Conservation (phyloP, 2,888 invertebrate genomes). For the Ormyrus labotus region DNA sequence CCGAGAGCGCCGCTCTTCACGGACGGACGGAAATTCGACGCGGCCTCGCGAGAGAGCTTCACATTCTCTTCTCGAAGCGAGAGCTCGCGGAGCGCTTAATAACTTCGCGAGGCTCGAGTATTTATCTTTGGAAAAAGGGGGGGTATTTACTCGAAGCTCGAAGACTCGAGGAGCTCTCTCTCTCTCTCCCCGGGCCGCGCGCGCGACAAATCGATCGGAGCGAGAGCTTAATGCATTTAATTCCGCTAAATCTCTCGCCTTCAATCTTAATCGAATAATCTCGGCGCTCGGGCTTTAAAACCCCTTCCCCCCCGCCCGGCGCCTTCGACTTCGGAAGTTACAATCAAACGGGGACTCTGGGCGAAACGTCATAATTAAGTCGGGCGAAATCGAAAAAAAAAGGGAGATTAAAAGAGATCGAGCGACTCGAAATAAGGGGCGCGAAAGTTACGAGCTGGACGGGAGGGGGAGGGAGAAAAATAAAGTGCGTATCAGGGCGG, state of each 20-base stretch:
- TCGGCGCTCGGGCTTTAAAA: neutral
- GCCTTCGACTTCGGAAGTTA: neutral
- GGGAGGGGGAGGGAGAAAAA: slow-evolving; percentile 7
- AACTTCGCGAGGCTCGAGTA: too few relatives aligned
- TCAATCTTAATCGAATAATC: slow-evolving; percentile 41
- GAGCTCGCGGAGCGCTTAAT: too few relatives aligned
- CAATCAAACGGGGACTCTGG: neutral
- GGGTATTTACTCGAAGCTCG: too few relatives aligned
- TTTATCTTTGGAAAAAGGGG: too few relatives aligned
- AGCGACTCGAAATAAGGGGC: neutral
- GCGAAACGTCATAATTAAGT: slow-evolving; percentile 29
- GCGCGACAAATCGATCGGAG: neutral
- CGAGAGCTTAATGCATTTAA: neutral
- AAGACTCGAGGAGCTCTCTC: too few relatives aligned
- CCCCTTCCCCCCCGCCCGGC: neutral
- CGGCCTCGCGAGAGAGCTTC: too few relatives aligned
- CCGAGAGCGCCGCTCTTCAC: too few relatives aligned
- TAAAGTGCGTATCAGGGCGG: slow-evolving; percentile 14
- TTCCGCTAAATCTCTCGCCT: neutral
- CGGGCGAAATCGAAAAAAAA: slow-evolving; percentile 44
- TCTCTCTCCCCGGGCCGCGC: too few relatives aligned
- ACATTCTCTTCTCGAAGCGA: too few relatives aligned
- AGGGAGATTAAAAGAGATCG: slow-evolving; percentile 16
- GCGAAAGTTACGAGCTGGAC: neutral
- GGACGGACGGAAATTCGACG: too few relatives aligned